Conservation (phyloP, 2,113 vertebrate genomes). For the Tragelaphus strepsiceros region DNA sequence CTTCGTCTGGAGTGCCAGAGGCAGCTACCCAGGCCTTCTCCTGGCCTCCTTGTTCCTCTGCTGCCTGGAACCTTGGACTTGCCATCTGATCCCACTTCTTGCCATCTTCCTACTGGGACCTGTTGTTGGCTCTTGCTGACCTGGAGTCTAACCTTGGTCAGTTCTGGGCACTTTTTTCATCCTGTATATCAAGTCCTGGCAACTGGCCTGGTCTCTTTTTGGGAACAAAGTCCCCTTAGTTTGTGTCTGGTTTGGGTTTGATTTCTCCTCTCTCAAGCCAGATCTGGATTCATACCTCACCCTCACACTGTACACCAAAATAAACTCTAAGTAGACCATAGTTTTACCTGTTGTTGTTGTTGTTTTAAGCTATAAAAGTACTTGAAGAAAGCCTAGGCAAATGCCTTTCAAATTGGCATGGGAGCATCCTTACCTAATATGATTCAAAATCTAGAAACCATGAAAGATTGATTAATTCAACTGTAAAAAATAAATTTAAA, state of each 20-base stretch:
- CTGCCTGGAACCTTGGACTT: background rate
- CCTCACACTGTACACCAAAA: background rate
- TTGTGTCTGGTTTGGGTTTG: background rate
- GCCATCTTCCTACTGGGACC: background rate
- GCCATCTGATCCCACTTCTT: background rate
- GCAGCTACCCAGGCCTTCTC: background rate
- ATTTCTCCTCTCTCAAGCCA: background rate
- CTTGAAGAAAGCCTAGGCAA: background rate
- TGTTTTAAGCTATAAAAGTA: background rate
- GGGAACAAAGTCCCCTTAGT: background rate
- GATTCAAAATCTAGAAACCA: constrained; percentile 15
- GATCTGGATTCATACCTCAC: background rate
- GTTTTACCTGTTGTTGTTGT: background rate
- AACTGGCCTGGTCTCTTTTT: background rate
- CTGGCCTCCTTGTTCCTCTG: background rate
- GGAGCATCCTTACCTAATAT: background rate
- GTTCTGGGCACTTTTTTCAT: background rate
- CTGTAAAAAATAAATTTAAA: background rate
- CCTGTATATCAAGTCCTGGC: background rate
- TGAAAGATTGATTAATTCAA: background rate
- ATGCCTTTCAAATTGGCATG: background rate
- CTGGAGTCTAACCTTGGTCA: background rate
- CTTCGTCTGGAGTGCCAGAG: background rate
- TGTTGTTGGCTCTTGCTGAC: background rate
- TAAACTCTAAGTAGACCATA: background rate